Evolutionary conservation across 2,113 vertebrate species (phyloP).

Genomic region (Harpagus bidentatus): DNA sequence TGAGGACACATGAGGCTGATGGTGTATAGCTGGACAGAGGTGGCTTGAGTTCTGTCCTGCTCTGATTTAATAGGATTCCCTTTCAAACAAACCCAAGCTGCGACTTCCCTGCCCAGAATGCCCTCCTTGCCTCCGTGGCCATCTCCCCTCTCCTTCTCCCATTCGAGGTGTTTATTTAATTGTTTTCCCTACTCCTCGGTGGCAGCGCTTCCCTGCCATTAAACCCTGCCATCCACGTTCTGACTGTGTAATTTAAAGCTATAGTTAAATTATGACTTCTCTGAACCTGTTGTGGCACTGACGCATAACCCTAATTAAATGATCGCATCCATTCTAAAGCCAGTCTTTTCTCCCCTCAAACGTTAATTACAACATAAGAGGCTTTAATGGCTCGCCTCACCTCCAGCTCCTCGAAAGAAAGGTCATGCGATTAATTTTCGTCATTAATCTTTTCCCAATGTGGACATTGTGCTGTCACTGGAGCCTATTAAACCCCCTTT

Average conservation of each 20-base stretch:
- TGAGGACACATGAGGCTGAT: background rate
- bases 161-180: conserved; percentile 76
- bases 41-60: background rate
- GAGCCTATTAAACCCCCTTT: conserved; percentile 73
- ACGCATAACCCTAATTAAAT: conserved; percentile 93
- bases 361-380: conserved; percentile 97
- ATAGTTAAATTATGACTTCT: conserved; percentile 93
- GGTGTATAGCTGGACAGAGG: rapidly evolving
- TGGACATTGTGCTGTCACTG: conserved; percentile 87
- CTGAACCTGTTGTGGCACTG: conserved; percentile 88
- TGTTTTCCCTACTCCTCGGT: conserved; percentile 71
- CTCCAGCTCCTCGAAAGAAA: conserved; percentile 93
- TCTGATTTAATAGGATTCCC: background rate
- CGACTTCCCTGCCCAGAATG: background rate
- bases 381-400: conserved; percentile 94
- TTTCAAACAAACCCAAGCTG: background rate
- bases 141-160: background rate
- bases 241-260: conserved; percentile 86
- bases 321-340: conserved; percentile 89
- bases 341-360: conserved; percentile 85
- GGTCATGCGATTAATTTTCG: conserved; percentile 92
- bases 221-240: conserved; percentile 73
- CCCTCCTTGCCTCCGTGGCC: background rate
- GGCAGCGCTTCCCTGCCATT: conserved; percentile 70
- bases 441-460: conserved; percentile 93